Conservation (phyloP, 2,113 vertebrate species). For the Parus major region DNA sequence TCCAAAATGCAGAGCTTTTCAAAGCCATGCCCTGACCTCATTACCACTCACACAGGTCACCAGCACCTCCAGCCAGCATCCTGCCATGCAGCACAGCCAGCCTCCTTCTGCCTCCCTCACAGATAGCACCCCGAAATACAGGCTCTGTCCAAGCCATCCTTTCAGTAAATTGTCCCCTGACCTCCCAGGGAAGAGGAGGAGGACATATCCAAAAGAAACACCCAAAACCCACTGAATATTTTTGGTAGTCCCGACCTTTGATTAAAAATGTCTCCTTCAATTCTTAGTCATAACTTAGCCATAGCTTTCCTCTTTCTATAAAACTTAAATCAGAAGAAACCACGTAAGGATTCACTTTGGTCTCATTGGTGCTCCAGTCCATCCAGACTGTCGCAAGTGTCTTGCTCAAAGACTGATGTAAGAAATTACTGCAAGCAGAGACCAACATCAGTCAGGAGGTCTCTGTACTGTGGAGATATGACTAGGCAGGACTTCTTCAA, state of each 20-base stretch:
- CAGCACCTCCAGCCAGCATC: neutral
- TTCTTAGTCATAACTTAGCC: neutral
- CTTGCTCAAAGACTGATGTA: neutral
- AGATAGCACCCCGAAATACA: neutral
- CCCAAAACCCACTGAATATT: neutral
- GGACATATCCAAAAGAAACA: neutral
- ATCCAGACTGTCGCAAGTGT: neutral
- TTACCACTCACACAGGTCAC: neutral
- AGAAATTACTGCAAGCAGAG: neutral
- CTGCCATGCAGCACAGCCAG: neutral
- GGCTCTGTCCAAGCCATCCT: neutral
- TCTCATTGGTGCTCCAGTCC: neutral
- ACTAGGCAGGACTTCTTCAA: neutral
- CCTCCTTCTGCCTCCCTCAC: neutral
- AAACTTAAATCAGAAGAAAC: neutral
- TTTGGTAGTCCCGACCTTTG: neutral
- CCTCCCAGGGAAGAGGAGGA: neutral
- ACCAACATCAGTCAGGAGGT: neutral
- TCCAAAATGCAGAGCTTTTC: neutral
- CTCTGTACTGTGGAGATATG: neutral
- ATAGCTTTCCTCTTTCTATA: neutral
- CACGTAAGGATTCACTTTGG: neutral
- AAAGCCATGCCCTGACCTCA: neutral
- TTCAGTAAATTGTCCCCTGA: neutral
- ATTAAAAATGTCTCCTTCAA: neutral